Percentiles rank a stretch among this genome's conserved stretches.
Conservation (phyloP, 1,140 invertebrate genomes). For the Drosophila leontia region DNA sequence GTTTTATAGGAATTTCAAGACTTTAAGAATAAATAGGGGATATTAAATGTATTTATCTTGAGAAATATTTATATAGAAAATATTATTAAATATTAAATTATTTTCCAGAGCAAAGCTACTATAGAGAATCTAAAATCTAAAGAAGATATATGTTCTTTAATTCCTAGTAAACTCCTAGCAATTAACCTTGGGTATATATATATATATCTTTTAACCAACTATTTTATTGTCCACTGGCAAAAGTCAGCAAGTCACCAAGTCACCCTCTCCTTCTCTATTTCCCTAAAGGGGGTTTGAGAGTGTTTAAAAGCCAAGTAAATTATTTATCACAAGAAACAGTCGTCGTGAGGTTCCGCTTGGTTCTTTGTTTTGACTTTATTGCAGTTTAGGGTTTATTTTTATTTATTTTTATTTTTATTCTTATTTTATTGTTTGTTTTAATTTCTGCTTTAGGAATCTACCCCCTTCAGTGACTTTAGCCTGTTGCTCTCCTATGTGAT, state of each 20-base stretch:
- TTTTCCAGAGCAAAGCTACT: too few species aligned
- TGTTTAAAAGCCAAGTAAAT: slow-evolving; percentile 53
- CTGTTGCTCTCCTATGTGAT: slow-evolving; percentile 13
- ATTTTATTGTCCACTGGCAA: background rate
- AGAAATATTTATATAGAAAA: too few species aligned
- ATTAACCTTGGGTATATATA: slow-evolving; percentile 1
- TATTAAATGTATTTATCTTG: too few species aligned
- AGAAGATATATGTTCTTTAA: slow-evolving; percentile 6
- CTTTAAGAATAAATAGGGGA: too few species aligned
- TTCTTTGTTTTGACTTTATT: slow-evolving; percentile 46
- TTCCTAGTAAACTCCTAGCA: background rate
- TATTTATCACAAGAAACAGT: slow-evolving; percentile 60
- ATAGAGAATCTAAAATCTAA: too few species aligned
- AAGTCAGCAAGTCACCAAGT: slow-evolving; percentile 6
- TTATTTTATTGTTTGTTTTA: slow-evolving; percentile 29
- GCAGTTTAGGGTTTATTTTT: slow-evolving; percentile 17
- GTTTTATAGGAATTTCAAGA: too few species aligned
- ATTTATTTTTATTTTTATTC: background rate
- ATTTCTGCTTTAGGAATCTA: slow-evolving; percentile 45
- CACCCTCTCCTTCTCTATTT: background rate
- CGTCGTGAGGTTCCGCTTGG: slow-evolving; percentile 10
- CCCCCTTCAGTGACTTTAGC: background rate
- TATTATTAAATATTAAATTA: too few species aligned
- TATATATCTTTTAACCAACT: background rate
- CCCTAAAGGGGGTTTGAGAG: background rate